Conservation (phyloP, 2,888 invertebrate genomes). For the Melanchra persicariae region DNA sequence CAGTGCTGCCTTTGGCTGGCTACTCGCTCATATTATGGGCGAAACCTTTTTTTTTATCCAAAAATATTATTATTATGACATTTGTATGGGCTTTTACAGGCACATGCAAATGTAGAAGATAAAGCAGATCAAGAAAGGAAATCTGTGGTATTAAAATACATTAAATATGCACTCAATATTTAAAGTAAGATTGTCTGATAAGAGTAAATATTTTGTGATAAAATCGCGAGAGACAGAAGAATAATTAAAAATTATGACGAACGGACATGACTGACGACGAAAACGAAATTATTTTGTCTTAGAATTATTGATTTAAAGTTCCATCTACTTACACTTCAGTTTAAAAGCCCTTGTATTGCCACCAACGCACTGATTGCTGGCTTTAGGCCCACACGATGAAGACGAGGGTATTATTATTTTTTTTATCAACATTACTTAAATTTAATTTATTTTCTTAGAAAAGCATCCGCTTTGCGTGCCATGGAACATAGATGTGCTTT, state of each 20-base stretch:
- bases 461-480: slow-evolving; percentile 30
- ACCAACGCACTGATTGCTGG: background rate
- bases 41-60: background rate
- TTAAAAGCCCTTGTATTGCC: slow-evolving; percentile 3
- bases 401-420: slow-evolving; percentile 18
- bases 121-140: background rate
- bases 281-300: slow-evolving; percentile 1
- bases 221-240: background rate
- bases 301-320: background rate
- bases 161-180: background rate
- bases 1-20: slow-evolving; percentile 20
- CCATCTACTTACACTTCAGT: background rate
- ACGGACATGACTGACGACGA: slow-evolving; percentile 10
- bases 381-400: slow-evolving; percentile 12
- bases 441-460: slow-evolving; percentile 10
- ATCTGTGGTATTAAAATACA: slow-evolving; percentile 10
- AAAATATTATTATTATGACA: slow-evolving; percentile 10
- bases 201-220: background rate
- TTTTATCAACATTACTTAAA: slow-evolving; percentile 11
- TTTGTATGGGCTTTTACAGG: slow-evolving; percentile 33
- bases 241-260: background rate
- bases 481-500: slow-evolving; percentile 23
- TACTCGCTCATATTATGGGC: slow-evolving; percentile 1
- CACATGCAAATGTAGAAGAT: slow-evolving; percentile 2
- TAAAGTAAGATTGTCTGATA: slow-evolving; percentile 7